Percentiles rank a stretch among this genome's conserved stretches.
Conservation (phyloP, 2,797 vertebrate genomes). For the Peromyscus aztecus region DNA sequence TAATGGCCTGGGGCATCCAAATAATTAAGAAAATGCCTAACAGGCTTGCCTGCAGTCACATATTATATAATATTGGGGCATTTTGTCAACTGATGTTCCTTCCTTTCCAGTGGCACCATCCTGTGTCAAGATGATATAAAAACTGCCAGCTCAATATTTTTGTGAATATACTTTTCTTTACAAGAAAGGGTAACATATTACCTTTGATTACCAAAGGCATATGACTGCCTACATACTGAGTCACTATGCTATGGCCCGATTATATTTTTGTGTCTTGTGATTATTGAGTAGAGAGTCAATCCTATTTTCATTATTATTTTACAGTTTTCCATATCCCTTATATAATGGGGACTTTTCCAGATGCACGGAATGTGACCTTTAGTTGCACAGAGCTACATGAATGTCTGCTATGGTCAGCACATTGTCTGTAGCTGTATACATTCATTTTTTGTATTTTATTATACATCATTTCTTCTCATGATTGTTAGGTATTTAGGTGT, state of each 20-base stretch:
- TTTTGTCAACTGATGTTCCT: neutral
- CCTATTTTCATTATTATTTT: neutral
- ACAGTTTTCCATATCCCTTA: neutral
- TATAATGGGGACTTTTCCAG: neutral
- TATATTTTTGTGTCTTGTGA: neutral
- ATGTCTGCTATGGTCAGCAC: neutral
- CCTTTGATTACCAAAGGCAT: conserved; percentile 1
- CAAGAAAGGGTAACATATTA: neutral
- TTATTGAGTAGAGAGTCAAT: neutral
- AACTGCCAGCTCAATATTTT: neutral
- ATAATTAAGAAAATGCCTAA: neutral
- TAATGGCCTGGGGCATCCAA: neutral
- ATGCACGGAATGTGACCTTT: neutral
- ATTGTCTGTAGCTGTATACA: neutral
- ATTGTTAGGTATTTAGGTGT: neutral
- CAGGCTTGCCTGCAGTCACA: neutral
- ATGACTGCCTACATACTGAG: neutral
- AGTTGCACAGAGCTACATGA: neutral
- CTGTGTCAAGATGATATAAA: neutral
- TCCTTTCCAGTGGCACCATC: neutral
- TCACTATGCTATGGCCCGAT: neutral
- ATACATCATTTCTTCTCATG: neutral
- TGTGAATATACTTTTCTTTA: neutral
- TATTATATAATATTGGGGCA: neutral
- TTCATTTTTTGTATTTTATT: neutral